Conservation (phyloP, 2,888 invertebrate species). For the Lapara coniferarum region DNA sequence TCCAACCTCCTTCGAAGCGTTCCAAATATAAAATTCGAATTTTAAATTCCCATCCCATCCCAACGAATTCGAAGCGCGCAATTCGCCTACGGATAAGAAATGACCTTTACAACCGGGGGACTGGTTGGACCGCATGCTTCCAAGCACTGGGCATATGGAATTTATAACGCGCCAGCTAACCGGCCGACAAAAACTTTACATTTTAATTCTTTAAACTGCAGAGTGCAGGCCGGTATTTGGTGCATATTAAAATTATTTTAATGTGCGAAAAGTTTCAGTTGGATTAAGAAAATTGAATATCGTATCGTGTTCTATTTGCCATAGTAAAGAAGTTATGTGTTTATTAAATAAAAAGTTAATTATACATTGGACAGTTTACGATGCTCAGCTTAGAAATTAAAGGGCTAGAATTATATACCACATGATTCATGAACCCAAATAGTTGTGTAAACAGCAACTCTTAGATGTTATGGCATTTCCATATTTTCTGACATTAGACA, state of each 20-base stretch:
- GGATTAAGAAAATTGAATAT: not conserved
- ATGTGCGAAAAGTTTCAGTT: not conserved
- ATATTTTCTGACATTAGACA: too few relatives aligned
- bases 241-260: not conserved
- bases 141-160: conserved; percentile 55
- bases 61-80: conserved; percentile 57
- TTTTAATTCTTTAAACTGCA: conserved; percentile 15
- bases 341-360: too few relatives aligned
- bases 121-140: conserved; percentile 76
- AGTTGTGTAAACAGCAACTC: too few relatives aligned
- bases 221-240: not conserved
- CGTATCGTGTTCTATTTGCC: too few relatives aligned
- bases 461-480: too few relatives aligned
- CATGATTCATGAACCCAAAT: too few relatives aligned
- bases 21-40: conserved; percentile 23
- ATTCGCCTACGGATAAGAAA: conserved; percentile 69
- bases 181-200: conserved; percentile 35
- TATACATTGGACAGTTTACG: too few relatives aligned
- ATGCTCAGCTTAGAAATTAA: too few relatives aligned
- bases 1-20: not conserved
- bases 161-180: conserved; percentile 54
- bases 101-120: conserved; percentile 73
- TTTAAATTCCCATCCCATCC: conserved; percentile 36
- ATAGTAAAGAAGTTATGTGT: too few relatives aligned
- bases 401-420: too few relatives aligned